Evolutionary conservation across 1,140 invertebrate genomes (phyloP), one percentile per base, ranked within the genome.

Genomic region (Dendroctonus valens): DNA sequence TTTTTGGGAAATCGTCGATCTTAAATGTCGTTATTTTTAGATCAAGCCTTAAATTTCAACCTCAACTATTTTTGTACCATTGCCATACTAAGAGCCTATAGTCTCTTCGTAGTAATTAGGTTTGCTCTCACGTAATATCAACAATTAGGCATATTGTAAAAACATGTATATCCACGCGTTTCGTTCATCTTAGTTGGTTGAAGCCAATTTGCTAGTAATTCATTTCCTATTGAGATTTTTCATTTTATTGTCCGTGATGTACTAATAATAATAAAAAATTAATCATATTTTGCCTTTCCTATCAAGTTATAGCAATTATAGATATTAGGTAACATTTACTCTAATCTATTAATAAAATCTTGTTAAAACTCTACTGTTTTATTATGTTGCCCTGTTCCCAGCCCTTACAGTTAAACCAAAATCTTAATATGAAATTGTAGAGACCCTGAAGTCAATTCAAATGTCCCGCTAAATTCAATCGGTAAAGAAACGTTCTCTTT

Each of bases 281-380:
- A 59, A 59, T 49, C 44, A 59, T 59, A 59, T 59, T 59, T 59
- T 59, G 57, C 57, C 57, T 59, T 59, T 59, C 57, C 57, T 59
- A 59, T 59, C 15, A 59, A 59, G 44, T 59, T 59, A 59, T 59
- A 59, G 57, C 57, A 59, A 59, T 59, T 59, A 59, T 59, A 59
- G 57, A 59, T 59, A 49, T 59, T 59, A 59, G 57, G 57, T 59
- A 59, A 59, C 57, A 26, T 26, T 26, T 26, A 59, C 39, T 48
- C 57, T 59, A 59, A 42, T 59, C 42, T 59, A 59, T 59, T 59
- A 59, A 59, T 59, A 59, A 59, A 59, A 59, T 26, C 26, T 26
- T 3, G 26, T 26, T 26, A 26, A 26, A 26, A 26, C 26, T 26
- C 26, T 3, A 26, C 26, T 26, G 1, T 26, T 26, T 26, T 26